Evolutionary conservation across 2,888 invertebrate genomes (phyloP).

Genomic region (Mimas tiliae): DNA sequence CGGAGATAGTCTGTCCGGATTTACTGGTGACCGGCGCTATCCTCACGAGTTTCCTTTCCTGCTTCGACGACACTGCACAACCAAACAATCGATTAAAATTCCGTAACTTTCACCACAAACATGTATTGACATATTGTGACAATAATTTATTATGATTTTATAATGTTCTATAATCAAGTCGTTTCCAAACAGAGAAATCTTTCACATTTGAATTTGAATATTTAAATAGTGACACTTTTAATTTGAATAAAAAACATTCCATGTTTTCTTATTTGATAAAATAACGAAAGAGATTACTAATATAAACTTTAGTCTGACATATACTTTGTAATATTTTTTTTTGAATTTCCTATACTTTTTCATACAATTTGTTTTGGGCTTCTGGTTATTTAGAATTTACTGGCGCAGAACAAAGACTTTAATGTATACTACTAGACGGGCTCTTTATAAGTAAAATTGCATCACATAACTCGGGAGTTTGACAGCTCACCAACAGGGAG

Average conservation of each 20-base stretch:
- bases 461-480: no score
- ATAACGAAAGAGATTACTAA: background rate
- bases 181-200: constrained; percentile 9
- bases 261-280: constrained; percentile 41
- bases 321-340: no score
- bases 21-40: constrained; percentile 66
- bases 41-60: constrained; percentile 68
- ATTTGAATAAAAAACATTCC: constrained; percentile 48
- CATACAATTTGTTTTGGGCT: no score
- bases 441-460: no score
- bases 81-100: background rate
- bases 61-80: constrained; percentile 50
- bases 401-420: no score
- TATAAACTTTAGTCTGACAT: no score
- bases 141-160: background rate
- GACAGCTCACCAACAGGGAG: no score
- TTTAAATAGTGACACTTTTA: constrained; percentile 35
- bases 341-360: no score
- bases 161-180: constrained; percentile 10
- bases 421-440: no score
- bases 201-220: constrained; percentile 18
- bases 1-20: constrained; percentile 41
- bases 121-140: background rate
- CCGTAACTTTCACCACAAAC: background rate
- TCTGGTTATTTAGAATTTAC: no score